These are phyloP conservation scores for Macrobrachium nipponense DNA, from an alignment of 1,140 invertebrate genomes.

Conservation along the genomic window DNA sequence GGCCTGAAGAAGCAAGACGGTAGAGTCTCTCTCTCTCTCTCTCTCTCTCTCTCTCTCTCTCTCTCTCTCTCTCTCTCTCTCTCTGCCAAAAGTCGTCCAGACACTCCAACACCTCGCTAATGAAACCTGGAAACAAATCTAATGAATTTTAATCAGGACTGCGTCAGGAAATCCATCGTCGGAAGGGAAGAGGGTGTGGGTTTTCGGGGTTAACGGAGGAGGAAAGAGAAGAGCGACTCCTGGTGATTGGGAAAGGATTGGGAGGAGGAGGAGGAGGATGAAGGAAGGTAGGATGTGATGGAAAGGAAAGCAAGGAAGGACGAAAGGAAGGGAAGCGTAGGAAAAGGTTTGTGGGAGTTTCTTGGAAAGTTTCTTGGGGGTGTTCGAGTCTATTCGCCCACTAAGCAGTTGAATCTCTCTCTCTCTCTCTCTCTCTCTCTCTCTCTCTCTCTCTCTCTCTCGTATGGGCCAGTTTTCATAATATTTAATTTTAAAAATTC, in stretches of 20 bases:
- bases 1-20: too few species aligned
- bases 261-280: conserved; percentile 2
- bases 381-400: too few species aligned
- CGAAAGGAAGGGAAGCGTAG: neutral
- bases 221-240: neutral
- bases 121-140: neutral
- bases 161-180: neutral
- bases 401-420: too few species aligned
- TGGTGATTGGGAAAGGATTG: neutral
- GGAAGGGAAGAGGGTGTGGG: neutral
- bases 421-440: conserved; percentile 19
- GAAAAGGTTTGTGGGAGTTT: neutral
- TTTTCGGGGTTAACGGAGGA: neutral
- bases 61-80: neutral
- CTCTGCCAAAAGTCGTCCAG: neutral
- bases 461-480: too few species aligned
- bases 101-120: neutral
- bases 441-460: conserved; percentile 6
- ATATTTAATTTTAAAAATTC: neutral
- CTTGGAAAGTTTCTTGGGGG: conserved; percentile 17
- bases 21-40: too few species aligned
- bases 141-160: neutral
- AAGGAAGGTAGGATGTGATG: conserved; percentile 12
- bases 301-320: neutral
- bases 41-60: neutral